phyloP scores from a whole-genome alignment of 23 tunicate genomes.

The Halocynthia roretzi region DNA sequence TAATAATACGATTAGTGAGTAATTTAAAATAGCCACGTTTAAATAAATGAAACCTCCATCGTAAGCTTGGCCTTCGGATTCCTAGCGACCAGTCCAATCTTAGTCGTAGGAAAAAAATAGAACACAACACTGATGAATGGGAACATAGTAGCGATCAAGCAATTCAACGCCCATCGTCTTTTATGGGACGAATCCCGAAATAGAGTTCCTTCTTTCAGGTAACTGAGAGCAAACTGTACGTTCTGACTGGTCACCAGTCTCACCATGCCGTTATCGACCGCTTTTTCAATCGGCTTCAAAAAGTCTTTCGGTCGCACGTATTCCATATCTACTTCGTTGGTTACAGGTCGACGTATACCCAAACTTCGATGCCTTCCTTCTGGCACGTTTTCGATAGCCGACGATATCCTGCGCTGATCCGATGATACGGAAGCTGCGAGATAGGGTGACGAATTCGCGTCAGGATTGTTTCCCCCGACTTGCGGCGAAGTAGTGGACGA shows the following conservation, averaged over 20 bases:
- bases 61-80: slow-evolving; percentile 19
- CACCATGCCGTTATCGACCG: slow-evolving; percentile 27
- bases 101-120: slow-evolving; percentile 8
- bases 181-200: slow-evolving; percentile 10
- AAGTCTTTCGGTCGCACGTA: slow-evolving; percentile 20
- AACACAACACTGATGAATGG: slow-evolving; percentile 15
- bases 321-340: background rate
- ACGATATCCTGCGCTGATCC: slow-evolving; percentile 3
- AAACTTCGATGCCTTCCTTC: slow-evolving; percentile 12
- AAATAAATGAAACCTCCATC: slow-evolving; percentile 9
- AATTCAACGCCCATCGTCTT: background rate
- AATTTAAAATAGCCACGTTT: background rate
- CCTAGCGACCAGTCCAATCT: slow-evolving; percentile 10
- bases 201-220: slow-evolving; percentile 20
- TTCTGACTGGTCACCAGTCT: slow-evolving; percentile 26
- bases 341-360: slow-evolving; percentile 1
- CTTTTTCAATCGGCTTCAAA: slow-evolving; percentile 24
- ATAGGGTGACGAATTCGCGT: too few species aligned
- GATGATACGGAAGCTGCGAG: background rate
- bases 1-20: background rate
- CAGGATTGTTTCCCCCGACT: too few species aligned
- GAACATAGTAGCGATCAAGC: slow-evolving; percentile 1
- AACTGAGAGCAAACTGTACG: slow-evolving; percentile 20
- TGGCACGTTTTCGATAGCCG: slow-evolving; percentile 7
- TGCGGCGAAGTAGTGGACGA: too few species aligned